These are phyloP conservation scores for Ennomos erosarius DNA, from an alignment of 2,888 invertebrate species.

Conservation along the genomic window DNA sequence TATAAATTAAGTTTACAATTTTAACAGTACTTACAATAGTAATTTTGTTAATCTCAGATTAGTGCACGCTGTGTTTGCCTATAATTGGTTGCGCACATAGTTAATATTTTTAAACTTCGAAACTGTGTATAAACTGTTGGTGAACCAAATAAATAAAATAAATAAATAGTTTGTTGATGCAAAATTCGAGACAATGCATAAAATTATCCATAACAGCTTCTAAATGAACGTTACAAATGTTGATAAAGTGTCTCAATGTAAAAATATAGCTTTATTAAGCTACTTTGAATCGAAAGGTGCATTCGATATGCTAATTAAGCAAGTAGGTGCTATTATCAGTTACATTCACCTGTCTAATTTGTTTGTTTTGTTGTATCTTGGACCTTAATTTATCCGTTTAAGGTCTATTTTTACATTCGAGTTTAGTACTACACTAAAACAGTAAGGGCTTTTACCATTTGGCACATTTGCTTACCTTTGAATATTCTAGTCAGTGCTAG, in stretches of 20 bases:
- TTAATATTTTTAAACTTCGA: too few species aligned
- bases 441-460: background rate
- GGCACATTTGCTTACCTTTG: too few species aligned
- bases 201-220: background rate
- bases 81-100: too few species aligned
- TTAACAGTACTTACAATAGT: too few species aligned
- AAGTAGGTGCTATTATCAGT: constrained; percentile 62
- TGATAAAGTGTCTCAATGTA: constrained; percentile 8
- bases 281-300: constrained; percentile 53
- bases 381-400: constrained; percentile 43
- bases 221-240: background rate
- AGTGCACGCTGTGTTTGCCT: too few species aligned
- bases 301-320: constrained; percentile 69
- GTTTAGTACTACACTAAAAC: background rate
- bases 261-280: constrained; percentile 45
- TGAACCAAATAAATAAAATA: too few species aligned
- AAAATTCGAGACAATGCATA: constrained; percentile 7
- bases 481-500: too few species aligned
- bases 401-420: constrained; percentile 41
- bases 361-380: constrained; percentile 17
- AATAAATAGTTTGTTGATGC: background rate
- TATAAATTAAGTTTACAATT: too few species aligned
- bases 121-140: too few species aligned
- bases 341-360: constrained; percentile 69
- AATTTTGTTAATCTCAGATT: too few species aligned